Percentiles rank a stretch among this genome's conserved stretches.
phyloP scores from a whole-genome alignment of 2,113 vertebrate genomes.

The Leptosomus discolor region DNA sequence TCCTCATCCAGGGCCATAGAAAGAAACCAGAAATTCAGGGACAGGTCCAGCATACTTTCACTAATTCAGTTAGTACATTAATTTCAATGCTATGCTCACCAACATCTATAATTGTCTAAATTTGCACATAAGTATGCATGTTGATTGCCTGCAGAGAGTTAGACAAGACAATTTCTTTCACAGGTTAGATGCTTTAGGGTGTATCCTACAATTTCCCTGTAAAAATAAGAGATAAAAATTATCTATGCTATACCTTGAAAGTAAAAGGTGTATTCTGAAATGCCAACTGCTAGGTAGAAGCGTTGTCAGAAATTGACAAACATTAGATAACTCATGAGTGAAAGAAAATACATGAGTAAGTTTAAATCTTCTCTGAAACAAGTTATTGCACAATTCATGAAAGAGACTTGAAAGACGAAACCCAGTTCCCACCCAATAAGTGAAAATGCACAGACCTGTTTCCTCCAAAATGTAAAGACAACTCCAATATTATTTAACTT shows the following conservation, averaged over 20 bases:
- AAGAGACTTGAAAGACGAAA: not conserved
- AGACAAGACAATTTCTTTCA: not conserved
- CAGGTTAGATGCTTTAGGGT: not conserved
- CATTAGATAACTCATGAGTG: not conserved
- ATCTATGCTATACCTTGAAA: not conserved
- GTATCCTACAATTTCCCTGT: not conserved
- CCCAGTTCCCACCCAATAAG: not conserved
- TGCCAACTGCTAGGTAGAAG: not conserved
- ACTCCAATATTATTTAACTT: not conserved
- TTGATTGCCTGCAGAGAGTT: not conserved
- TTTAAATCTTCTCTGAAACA: not conserved
- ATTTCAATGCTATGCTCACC: not conserved
- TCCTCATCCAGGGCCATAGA: not conserved
- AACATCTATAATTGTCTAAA: not conserved
- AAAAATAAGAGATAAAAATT: not conserved
- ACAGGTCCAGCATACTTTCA: not conserved
- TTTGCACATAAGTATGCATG: not conserved
- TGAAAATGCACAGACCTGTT: not conserved
- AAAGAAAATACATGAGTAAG: not conserved
- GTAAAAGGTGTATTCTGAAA: not conserved
- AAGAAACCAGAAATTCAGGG: not conserved
- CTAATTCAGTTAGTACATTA: not conserved
- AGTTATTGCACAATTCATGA: not conserved
- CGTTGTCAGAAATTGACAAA: not conserved
- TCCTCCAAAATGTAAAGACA: not conserved